phyloP scores from a whole-genome alignment of 2,113 vertebrate genomes.

The Pangasianodon gigas region DNA sequence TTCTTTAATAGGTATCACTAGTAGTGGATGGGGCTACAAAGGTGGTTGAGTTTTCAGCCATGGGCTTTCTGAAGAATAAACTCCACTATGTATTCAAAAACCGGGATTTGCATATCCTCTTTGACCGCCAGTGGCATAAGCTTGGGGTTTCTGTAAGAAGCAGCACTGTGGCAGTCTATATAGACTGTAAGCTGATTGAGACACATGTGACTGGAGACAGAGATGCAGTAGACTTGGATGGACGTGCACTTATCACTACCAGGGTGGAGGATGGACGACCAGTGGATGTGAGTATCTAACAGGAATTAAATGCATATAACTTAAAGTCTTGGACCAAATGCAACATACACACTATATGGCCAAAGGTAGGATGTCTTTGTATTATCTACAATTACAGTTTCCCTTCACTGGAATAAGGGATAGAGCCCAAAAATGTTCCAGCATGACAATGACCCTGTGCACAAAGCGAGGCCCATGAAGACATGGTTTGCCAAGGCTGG shows the following conservation, averaged over 20 bases:
- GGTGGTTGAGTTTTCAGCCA: slow-evolving; percentile 83
- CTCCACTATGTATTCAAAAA: slow-evolving; percentile 87
- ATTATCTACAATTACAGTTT: not conserved
- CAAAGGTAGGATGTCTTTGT: not conserved
- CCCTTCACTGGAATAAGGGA: not conserved
- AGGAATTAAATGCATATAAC: not conserved
- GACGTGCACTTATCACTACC: slow-evolving; percentile 83
- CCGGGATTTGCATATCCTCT: slow-evolving; percentile 86
- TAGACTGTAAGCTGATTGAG: slow-evolving; percentile 91
- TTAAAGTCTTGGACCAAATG: not conserved
- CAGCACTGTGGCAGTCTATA: slow-evolving; percentile 81
- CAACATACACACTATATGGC: not conserved
- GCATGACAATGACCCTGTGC: not conserved
- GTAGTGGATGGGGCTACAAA: slow-evolving; percentile 87
- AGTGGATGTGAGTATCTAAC: slow-evolving; percentile 84
- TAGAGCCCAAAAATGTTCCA: not conserved
- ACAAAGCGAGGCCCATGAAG: not conserved
- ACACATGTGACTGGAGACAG: slow-evolving; percentile 78
- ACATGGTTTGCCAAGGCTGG: not conserved
- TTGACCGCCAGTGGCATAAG: slow-evolving; percentile 97
- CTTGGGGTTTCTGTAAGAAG: slow-evolving; percentile 83
- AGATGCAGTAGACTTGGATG: slow-evolving; percentile 74
- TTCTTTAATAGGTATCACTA: slow-evolving; percentile 79
- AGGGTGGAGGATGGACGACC: slow-evolving; percentile 86
- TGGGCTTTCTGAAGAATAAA: slow-evolving; percentile 73